Evolutionary conservation across 1,140 invertebrate species (phyloP), one percentile per base, ranked within the genome.

Genomic region (Trialeurodes vaporariorum): DNA sequence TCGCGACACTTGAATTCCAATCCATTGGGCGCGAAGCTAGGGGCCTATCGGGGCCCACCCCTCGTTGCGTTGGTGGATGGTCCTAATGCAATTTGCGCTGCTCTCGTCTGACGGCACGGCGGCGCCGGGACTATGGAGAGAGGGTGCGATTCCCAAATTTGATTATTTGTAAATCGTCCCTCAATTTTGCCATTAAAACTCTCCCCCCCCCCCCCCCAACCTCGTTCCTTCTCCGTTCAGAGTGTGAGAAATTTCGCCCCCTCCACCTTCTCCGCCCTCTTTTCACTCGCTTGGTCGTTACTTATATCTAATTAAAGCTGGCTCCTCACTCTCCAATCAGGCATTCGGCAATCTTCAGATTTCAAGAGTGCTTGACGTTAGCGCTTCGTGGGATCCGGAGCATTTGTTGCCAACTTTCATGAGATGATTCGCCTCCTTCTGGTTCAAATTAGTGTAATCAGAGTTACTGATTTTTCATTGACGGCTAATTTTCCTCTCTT

Each of bases 221-320:
- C 34, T 17, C 34, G 34, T 17, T n/a, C n/a, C n/a, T n/a, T n/a
- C n/a, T n/a, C n/a, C n/a, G n/a, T n/a, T n/a, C 5, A 17, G 34
- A 49, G 34, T 17, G 34, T 49, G 34, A 49, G 34, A 49, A 49
- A 49, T 49, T 49, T 9, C 17, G 17, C n/a, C n/a, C n/a, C n/a
- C n/a, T 49, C 5, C 34, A 49, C 17, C 5, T 49, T 9, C 17
- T 17, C 34, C 34, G 17, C 34, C 17, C 34, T 17, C 34, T 17
- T 49, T 17, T 17, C 34, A 17, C 34, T 49, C 34, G 34, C 17
- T 17, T 17, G 5, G 34, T 49, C n/a, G n/a, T n/a, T n/a, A n/a
- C n/a, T n/a, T n/a, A n/a, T n/a, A n/a, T n/a, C n/a, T 49, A 49
- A 49, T 49, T 49, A 49, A 49, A 49, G 34, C 34, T 49, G 34